A percentile compares a stretch with the other conserved stretches of the same genome.
These are phyloP conservation scores for Scomberomorus guttatus DNA, from an alignment of 2,797 vertebrate genomes.

Conservation along the genomic window DNA sequence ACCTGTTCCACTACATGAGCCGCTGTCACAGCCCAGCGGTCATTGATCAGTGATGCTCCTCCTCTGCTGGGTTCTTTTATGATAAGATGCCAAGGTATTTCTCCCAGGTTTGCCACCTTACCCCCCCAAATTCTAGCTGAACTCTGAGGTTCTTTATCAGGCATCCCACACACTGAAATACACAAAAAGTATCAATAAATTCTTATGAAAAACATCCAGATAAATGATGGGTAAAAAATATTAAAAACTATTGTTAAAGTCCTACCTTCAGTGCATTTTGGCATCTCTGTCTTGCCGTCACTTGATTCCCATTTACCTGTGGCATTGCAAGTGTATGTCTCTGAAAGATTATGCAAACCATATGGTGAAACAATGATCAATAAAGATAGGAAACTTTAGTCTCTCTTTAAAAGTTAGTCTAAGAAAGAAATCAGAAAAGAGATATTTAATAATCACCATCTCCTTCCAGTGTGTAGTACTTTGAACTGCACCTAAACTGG, in stretches of 20 bases:
- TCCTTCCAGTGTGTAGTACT: conserved; percentile 86
- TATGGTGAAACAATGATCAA: not conserved
- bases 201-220: not conserved
- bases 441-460: conserved; percentile 58
- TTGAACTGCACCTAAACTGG: conserved; percentile 84
- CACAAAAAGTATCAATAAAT: conserved; percentile 35
- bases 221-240: not conserved
- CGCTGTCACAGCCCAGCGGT: conserved; percentile 94
- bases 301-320: conserved; percentile 75
- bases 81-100: conserved; percentile 92
- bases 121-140: conserved; percentile 89
- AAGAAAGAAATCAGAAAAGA: not conserved
- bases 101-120: conserved; percentile 55
- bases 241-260: not conserved
- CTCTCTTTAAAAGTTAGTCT: not conserved
- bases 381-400: not conserved
- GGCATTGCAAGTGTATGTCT: conserved; percentile 71
- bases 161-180: conserved; percentile 89
- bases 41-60: conserved; percentile 90
- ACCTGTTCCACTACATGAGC: conserved; percentile 87
- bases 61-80: conserved; percentile 61
- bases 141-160: conserved; percentile 22
- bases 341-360: conserved; percentile 58
- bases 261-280: conserved; percentile 80
- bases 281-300: conserved; percentile 41